Percentiles rank a stretch among this genome's conserved stretches.
phyloP scores from a whole-genome alignment of 2,113 vertebrate genomes.

The Neodon shergylaensis region DNA sequence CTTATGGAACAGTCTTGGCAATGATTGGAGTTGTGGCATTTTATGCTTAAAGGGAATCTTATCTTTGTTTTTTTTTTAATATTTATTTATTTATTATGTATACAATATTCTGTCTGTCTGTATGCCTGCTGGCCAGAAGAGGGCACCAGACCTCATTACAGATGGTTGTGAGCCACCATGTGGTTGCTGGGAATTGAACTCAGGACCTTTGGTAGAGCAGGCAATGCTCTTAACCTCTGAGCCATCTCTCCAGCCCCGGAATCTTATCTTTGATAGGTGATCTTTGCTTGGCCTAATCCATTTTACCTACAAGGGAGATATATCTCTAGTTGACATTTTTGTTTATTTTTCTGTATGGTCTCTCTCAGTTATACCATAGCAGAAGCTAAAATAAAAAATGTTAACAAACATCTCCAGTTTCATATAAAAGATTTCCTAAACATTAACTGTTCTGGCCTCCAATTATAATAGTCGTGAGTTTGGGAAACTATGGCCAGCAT shows the following conservation, averaged over 20 bases:
- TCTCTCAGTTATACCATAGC: not conserved
- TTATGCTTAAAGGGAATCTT: not conserved
- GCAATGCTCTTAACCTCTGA: too few species aligned
- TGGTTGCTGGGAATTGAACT: too few species aligned
- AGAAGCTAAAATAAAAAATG: not conserved
- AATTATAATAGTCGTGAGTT: not conserved
- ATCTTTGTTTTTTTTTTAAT: too few species aligned
- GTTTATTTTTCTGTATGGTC: not conserved
- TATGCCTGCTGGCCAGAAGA: too few species aligned
- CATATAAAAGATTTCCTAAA: not conserved
- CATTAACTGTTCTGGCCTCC: accelerated
- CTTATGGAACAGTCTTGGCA: not conserved
- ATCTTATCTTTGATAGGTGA: not conserved
- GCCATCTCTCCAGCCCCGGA: too few species aligned
- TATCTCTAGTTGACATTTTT: not conserved
- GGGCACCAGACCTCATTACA: too few species aligned
- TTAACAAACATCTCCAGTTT: not conserved
- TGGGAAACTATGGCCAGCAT: too few species aligned
- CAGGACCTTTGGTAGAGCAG: too few species aligned
- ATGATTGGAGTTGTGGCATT: not conserved
- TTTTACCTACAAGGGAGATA: not conserved
- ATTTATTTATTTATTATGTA: too few species aligned
- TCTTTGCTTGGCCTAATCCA: not conserved
- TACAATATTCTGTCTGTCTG: too few species aligned
- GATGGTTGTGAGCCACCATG: too few species aligned